Conservation (phyloP, 2,888 invertebrate species). For the Lydus trimaculatus region DNA sequence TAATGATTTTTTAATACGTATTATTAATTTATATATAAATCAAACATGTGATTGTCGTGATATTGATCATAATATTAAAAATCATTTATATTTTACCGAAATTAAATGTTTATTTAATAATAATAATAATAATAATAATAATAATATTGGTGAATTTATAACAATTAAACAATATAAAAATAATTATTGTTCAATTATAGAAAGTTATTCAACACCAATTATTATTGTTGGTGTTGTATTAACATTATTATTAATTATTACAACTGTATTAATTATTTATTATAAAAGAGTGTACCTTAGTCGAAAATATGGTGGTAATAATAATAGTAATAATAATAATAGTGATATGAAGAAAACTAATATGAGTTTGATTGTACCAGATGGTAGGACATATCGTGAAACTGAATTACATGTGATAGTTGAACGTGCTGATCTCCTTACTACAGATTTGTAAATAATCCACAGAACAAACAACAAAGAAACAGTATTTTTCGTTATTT, state of each 20-base stretch:
- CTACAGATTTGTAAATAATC: conserved; percentile 73
- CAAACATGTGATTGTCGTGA: conserved; percentile 66
- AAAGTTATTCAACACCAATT: conserved; percentile 53
- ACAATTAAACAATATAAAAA: conserved; percentile 50
- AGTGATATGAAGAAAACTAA: conserved; percentile 49
- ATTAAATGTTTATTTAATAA: conserved; percentile 51
- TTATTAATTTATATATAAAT: conserved; percentile 68
- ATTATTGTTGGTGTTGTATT: conserved; percentile 59
- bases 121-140: conserved; percentile 8
- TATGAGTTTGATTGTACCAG: conserved; percentile 78
- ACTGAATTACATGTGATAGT: conserved; percentile 87
- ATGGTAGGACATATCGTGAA: conserved; percentile 82
- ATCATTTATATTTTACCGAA: conserved; percentile 46
- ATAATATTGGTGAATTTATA: conserved; percentile 39
- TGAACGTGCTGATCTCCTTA: conserved; percentile 82
- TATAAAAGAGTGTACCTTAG: conserved; percentile 56
- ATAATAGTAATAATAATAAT: conserved; percentile 62
- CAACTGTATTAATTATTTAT: conserved; percentile 55
- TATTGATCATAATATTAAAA: conserved; percentile 43
- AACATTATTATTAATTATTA: conserved; percentile 60
- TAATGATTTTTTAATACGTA: conserved; percentile 64
- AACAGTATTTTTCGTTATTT: not conserved
- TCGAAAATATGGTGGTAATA: conserved; percentile 57
- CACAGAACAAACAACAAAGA: not conserved
- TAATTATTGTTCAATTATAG: conserved; percentile 50